phyloP scores from a whole-genome alignment of 2,888 invertebrate genomes.

The Abrostola tripartita region DNA sequence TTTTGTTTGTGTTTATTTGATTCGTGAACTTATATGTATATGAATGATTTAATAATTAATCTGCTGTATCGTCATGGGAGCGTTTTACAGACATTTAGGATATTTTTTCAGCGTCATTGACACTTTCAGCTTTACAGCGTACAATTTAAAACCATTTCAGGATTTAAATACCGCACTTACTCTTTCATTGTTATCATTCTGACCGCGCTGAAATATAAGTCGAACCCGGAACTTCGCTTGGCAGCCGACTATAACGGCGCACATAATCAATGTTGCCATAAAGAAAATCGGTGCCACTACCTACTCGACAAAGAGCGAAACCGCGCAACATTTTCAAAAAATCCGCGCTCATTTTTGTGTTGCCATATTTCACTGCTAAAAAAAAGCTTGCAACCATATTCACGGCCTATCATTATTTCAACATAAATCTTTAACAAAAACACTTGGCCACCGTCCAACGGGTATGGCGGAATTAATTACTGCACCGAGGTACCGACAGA shows the following conservation, averaged over 20 bases:
- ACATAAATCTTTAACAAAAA: conserved; percentile 56
- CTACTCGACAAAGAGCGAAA: background rate
- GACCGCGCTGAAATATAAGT: no score
- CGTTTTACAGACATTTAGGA: no score
- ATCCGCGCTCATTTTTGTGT: conserved; percentile 12
- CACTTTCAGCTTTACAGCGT: no score
- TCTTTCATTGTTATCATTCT: no score
- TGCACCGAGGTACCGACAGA: conserved; percentile 65
- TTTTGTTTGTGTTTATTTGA: background rate
- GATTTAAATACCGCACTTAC: no score
- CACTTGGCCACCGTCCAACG: conserved; percentile 70
- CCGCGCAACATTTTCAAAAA: conserved; percentile 19
- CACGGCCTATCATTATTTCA: conserved; percentile 49
- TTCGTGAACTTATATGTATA: no score
- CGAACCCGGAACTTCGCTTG: no score
- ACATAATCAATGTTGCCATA: background rate
- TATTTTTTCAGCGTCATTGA: no score
- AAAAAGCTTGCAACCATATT: conserved; percentile 34
- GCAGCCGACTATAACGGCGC: background rate
- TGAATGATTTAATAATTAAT: no score
- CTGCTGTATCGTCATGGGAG: no score
- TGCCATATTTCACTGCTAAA: conserved; percentile 31
- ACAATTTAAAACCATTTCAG: no score
- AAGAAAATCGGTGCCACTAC: background rate
- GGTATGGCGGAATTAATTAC: conserved; percentile 77